Conservation (phyloP, 2,113 vertebrate species). For the Eretmochelys imbricata region DNA sequence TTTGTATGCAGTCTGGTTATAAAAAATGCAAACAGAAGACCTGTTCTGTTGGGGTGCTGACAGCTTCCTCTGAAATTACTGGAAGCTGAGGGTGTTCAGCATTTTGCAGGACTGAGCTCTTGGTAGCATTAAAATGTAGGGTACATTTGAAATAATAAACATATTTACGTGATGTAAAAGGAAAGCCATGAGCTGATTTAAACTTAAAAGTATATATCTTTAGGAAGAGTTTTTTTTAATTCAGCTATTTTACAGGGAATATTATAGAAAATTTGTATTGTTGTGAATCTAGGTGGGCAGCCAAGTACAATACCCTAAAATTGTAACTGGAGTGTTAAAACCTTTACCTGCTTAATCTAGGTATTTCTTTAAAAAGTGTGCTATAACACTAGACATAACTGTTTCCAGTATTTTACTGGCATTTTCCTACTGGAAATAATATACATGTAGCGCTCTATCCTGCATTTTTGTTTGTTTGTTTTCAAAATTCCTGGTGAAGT, state of each 20-base stretch:
- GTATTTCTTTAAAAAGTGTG: conserved; percentile 5
- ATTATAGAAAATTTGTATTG: neutral
- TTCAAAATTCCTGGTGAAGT: neutral
- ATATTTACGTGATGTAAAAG: neutral
- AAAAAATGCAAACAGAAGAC: neutral
- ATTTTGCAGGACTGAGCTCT: neutral
- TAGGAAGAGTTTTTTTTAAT: neutral
- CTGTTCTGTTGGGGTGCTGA: neutral
- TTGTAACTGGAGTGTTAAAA: neutral
- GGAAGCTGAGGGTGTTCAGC: accelerated
- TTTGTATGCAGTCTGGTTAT: neutral
- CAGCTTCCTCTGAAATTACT: neutral
- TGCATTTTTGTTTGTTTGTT: accelerated
- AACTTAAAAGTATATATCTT: neutral
- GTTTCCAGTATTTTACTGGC: neutral
- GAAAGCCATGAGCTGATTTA: neutral
- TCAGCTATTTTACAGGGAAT: neutral
- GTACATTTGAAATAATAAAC: conserved; percentile 8
- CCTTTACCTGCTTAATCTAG: neutral
- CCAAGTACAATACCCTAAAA: neutral
- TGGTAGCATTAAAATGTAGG: neutral
- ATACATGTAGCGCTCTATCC: neutral
- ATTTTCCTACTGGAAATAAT: neutral
- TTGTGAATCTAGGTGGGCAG: neutral
- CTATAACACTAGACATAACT: neutral